These are phyloP conservation scores for Podocnemis expansa DNA, from an alignment of 2,113 vertebrate genomes.

Conservation along the genomic window DNA sequence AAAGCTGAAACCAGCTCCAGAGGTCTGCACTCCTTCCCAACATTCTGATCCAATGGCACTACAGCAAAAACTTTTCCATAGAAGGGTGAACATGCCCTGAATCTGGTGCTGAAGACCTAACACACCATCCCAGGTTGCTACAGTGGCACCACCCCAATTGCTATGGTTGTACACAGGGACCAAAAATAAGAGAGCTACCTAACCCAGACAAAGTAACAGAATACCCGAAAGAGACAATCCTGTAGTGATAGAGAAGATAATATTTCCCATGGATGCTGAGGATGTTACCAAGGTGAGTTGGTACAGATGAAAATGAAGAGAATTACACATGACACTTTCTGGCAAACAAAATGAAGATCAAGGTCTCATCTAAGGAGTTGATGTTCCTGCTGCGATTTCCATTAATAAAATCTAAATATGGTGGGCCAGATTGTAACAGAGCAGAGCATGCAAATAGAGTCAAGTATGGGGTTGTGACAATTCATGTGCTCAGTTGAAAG, in stretches of 20 bases:
- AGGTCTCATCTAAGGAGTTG: not conserved
- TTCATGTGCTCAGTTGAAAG: not conserved
- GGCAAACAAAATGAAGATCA: not conserved
- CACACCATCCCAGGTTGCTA: not conserved
- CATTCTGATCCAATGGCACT: not conserved
- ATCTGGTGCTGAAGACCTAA: not conserved
- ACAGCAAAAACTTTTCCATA: not conserved
- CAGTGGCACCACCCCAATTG: not conserved
- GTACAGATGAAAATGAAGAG: not conserved
- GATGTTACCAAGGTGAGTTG: not conserved
- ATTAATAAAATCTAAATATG: not conserved
- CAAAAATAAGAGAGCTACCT: not conserved
- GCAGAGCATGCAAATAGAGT: not conserved
- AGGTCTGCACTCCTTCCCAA: not conserved
- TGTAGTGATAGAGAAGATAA: not conserved
- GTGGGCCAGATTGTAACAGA: not conserved
- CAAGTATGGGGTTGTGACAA: not conserved
- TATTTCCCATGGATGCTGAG: not conserved
- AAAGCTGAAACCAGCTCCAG: not conserved
- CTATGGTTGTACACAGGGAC: not conserved
- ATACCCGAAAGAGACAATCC: not conserved
- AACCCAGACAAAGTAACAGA: not conserved
- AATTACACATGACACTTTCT: not conserved
- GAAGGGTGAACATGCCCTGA: not conserved
- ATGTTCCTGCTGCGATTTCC: not conserved